phyloP scores from a whole-genome alignment of 2,113 vertebrate species.

The Pagrus major region DNA sequence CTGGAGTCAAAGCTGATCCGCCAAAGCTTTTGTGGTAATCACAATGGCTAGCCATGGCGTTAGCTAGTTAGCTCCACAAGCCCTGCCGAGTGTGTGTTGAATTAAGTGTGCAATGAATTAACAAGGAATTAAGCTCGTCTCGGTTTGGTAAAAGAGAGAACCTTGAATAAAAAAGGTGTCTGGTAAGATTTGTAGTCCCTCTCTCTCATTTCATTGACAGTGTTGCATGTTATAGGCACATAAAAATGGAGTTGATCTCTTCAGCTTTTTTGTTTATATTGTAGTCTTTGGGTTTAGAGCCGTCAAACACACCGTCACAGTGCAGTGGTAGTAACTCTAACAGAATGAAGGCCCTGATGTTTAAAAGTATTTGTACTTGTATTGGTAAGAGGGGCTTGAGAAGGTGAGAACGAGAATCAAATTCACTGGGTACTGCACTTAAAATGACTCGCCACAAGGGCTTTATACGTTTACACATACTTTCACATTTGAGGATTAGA shows the following conservation, averaged over 20 bases:
- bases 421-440: neutral
- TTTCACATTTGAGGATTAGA: conserved; percentile 4
- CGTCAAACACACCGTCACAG: neutral
- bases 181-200: too few relatives aligned
- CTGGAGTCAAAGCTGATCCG: neutral
- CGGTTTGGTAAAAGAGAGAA: too few relatives aligned
- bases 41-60: neutral
- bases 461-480: neutral
- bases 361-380: neutral
- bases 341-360: neutral
- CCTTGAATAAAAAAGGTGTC: too few relatives aligned
- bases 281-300: neutral
- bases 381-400: neutral
- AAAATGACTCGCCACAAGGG: neutral
- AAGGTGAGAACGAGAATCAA: neutral
- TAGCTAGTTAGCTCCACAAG: too few relatives aligned
- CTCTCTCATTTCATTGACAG: too few relatives aligned
- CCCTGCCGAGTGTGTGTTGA: too few relatives aligned
- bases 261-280: neutral
- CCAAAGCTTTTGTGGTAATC: neutral
- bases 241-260: too few relatives aligned
- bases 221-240: too few relatives aligned
- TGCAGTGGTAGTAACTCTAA: neutral
- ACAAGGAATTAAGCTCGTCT: too few relatives aligned
- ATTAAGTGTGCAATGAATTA: too few relatives aligned